Percentiles rank a stretch among this genome's conserved stretches.
These are phyloP conservation scores for Chrysaora quinquecirrha DNA, from an alignment of 30 jellyfish, hydroid and myxozoan genomes.

Conservation along the genomic window DNA sequence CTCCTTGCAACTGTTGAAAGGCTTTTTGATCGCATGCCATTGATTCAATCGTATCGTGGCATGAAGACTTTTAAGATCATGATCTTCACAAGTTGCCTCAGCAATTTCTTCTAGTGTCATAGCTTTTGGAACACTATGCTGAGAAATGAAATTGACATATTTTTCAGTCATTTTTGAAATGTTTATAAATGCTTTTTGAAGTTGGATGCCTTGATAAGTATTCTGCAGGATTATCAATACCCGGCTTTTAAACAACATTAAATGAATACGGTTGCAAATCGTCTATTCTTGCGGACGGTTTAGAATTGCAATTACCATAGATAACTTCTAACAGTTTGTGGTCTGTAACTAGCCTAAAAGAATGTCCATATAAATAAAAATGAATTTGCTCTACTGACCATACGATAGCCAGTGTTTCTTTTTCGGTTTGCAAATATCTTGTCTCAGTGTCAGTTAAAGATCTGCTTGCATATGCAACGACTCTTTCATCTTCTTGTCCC, in stretches of 20 bases:
- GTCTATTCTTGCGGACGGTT: conserved; percentile 52
- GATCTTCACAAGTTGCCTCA: conserved; percentile 53
- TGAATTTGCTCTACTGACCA: conserved; percentile 23
- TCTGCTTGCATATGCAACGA: conserved; percentile 53
- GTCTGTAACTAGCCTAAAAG: conserved; percentile 21
- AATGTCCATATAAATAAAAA: conserved; percentile 15
- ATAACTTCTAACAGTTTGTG: conserved; percentile 47
- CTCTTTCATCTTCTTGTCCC: conserved; percentile 36
- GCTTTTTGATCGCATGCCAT: conserved; percentile 22
- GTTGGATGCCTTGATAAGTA: conserved; percentile 57
- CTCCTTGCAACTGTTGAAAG: conserved; percentile 25
- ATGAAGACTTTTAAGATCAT: conserved; percentile 23
- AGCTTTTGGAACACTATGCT: conserved; percentile 60
- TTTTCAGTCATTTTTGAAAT: conserved; percentile 54
- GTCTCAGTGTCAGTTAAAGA: conserved; percentile 40
- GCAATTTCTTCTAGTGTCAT: conserved; percentile 56
- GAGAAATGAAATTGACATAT: conserved; percentile 35
- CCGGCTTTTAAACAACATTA: conserved; percentile 38
- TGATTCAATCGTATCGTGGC: conserved; percentile 53
- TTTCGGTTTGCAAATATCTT: conserved; percentile 38
- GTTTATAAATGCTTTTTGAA: conserved; percentile 7
- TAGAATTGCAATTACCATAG: conserved; percentile 47
- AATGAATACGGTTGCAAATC: conserved; percentile 54
- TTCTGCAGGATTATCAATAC: conserved; percentile 55
- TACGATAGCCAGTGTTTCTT: conserved; percentile 31